Evolutionary conservation across 2,888 invertebrate species (phyloP), one percentile per base, ranked within the genome.

Genomic region (Rotaria socialis): DNA sequence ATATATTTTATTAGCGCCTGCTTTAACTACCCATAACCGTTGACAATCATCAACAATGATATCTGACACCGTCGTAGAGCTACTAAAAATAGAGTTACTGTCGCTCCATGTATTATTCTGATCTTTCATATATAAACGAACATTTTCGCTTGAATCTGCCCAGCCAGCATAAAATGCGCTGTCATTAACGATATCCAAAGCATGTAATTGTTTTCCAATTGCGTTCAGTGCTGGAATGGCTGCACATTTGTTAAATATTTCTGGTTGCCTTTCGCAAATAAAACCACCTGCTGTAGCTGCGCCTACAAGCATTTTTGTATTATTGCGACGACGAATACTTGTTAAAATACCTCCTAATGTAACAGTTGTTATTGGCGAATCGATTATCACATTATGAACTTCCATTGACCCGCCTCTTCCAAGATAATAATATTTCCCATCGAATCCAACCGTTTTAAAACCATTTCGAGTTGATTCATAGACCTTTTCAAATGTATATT

Each of bases 181-280:
- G 35, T 67, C 67, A 35, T 67, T 35, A 19, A 35, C 67, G 35
- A 67, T 14, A 7, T 35, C 67, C 19, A 67, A 16, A 67, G 67
- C 67, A 41, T 27, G 27, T 35, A 27, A 35, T 67, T 27, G 35
- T 67, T 19, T 35, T 5, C 11, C 27, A 67, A 0, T 41, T 14
- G 0, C 8, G 7, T 14, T 0, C 16, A 3, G 2, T 24, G 0
- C 2, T 24, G 8, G 22, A 24, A 2, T 56, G 2, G 0, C 0
- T 56, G 6, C 5, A 56, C 24, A 52, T 0, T 24, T 56, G 2
- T 56, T 8, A 22, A 56, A 56, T 3, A 56, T 24, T 24, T 7
- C 56, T 22, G 1, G 0, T 56, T 6, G 22, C 19, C 0, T 35
- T 67, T 11, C 8, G 19, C 35, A 67, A 14, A 67, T 19, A 41